These are phyloP conservation scores for Esox masquinongy DNA, from an alignment of 2,797 vertebrate species.

Conservation along the genomic window DNA sequence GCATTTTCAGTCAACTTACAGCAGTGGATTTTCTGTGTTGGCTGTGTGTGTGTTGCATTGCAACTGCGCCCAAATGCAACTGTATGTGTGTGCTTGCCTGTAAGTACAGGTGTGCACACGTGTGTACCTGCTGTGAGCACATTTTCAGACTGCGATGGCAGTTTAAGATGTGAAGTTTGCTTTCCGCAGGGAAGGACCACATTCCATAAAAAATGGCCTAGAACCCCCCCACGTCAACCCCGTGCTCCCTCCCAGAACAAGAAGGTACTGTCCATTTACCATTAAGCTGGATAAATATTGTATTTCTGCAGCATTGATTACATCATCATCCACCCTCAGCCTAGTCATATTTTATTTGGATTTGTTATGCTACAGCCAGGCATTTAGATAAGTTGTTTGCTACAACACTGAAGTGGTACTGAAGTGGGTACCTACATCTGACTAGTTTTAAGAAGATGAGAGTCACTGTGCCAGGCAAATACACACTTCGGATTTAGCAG, in stretches of 20 bases:
- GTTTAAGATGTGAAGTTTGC: slow-evolving; percentile 57
- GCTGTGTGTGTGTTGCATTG: not conserved
- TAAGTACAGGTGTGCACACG: slow-evolving; percentile 27
- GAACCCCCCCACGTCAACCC: not conserved
- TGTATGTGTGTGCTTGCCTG: not conserved
- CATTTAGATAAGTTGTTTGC: not conserved
- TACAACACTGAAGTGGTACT: not conserved
- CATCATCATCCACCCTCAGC: not conserved
- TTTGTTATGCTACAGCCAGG: not conserved
- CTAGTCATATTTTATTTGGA: not conserved
- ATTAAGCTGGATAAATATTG: not conserved
- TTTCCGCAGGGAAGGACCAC: slow-evolving; percentile 59
- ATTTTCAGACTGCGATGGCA: slow-evolving; percentile 65
- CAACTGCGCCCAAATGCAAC: not conserved
- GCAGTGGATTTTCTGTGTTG: not conserved
- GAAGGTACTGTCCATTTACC: not conserved
- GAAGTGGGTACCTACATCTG: not conserved
- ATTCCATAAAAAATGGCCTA: slow-evolving; percentile 54
- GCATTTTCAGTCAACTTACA: not conserved
- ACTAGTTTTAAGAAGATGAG: not conserved
- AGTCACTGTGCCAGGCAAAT: not conserved
- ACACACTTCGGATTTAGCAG: not conserved
- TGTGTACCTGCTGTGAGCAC: slow-evolving; percentile 28
- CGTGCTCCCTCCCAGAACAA: not conserved
- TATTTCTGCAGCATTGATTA: not conserved